Evolutionary conservation across 2,797 vertebrate species (phyloP).

Genomic region (Hephaestus fuliginosus): DNA sequence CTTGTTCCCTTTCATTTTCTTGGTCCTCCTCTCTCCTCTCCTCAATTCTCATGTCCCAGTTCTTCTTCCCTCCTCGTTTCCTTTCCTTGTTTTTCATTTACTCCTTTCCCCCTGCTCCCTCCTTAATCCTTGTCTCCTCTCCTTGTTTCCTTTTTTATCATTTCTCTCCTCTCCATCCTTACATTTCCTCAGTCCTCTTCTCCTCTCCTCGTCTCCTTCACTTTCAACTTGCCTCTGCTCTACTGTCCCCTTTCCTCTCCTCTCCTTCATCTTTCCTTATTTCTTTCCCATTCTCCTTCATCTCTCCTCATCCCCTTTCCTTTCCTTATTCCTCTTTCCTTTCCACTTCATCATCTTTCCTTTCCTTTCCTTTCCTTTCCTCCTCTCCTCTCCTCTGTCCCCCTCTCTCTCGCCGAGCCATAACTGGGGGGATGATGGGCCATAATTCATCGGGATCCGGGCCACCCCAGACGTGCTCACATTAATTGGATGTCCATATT

Average conservation of each 20-base stretch:
- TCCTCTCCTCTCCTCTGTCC: neutral
- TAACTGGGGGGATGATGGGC: constrained; percentile 90
- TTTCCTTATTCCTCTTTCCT: neutral
- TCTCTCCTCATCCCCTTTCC: neutral
- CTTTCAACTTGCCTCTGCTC: neutral
- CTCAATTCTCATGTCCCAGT: neutral
- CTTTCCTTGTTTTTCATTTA: neutral
- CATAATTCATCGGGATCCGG: constrained; percentile 96
- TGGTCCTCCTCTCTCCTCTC: neutral
- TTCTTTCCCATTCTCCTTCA: too few relatives aligned
- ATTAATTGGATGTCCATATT: constrained; percentile 99
- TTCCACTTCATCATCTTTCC: neutral
- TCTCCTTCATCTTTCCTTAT: too few relatives aligned
- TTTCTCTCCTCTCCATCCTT: neutral
- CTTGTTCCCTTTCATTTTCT: neutral
- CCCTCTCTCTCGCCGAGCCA: constrained; percentile 47
- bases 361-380: neutral
- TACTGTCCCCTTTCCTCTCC: too few relatives aligned
- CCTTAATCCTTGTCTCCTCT: neutral
- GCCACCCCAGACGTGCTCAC: constrained; percentile 88
- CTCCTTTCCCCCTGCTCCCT: too few relatives aligned
- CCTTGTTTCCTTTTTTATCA: neutral
- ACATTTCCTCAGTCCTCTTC: too few relatives aligned
- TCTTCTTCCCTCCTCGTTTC: neutral
- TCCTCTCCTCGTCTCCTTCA: neutral